Evolutionary conservation across 2,888 invertebrate genomes (phyloP), one percentile per base, ranked within the genome.

Genomic region (Siphonodentalium dalli): DNA sequence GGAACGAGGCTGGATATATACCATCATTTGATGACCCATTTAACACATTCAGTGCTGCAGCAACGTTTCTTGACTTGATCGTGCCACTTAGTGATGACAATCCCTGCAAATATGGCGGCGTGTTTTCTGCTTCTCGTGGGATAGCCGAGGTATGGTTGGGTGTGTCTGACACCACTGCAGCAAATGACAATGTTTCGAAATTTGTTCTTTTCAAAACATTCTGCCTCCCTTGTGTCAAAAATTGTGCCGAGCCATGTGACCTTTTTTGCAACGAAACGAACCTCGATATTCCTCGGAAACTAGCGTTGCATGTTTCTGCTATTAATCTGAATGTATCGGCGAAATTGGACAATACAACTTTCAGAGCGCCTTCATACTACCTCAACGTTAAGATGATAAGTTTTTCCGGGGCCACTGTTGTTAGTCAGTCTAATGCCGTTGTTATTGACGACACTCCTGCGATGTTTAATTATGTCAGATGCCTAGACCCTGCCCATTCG

Each of bases 361-460:
- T 43, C 6, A 8, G 34, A 1, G 34, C 53, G 4, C 47, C 61
- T 13, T 54, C 65, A 1, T 71, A 68, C 49, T 69, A 63, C 41
- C 28, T 68, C 1, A 66, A 63, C 38, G 55, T 66, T 2, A 63
- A 61, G 43, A 48, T 63, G 0, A 52, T 64, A 0, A 67, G 68
- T 35, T 65, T 60, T 54, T 66, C 69, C 21, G 69, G 69, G 11
- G 35, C 59, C 37, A 52, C 52, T 37, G 56, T 63, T 1, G 9
- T 54, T 5, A 60, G 52, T 9, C 52, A 52, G 41, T 69, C 69
- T 1, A 60, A 65, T 18, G 68, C 53, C 8, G 52, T 71, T 13
- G 61, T 66, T 41, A 46, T 69, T 7, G 71, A 71, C 46, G 47
- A 53, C 1, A 62, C 69, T 5, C 66, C 69, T 8, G 68, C 71